phyloP scores from a whole-genome alignment of 2,888 invertebrate genomes.

The Beris morrisii region DNA sequence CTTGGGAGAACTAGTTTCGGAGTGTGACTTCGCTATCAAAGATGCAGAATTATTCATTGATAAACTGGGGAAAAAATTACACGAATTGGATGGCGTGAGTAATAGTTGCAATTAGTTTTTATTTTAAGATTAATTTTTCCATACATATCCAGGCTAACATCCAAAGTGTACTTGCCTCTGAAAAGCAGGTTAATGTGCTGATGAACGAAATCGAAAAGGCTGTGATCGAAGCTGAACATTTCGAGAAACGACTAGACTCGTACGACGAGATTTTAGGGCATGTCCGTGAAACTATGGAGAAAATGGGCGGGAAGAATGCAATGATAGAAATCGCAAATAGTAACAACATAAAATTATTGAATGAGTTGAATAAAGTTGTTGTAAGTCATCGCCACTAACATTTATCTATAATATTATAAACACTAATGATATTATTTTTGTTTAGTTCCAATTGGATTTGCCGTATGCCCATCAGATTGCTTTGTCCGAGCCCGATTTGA shows the following conservation, averaged over 20 bases:
- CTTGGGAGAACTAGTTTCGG: conserved; percentile 78
- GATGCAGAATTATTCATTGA: conserved; percentile 81
- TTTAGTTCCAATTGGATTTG: conserved; percentile 69
- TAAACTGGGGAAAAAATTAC: conserved; percentile 79
- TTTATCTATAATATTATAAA: conserved; percentile 16
- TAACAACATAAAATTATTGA: conserved; percentile 79
- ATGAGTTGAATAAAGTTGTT: conserved; percentile 76
- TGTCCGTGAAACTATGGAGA: conserved; percentile 85
- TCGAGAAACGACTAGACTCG: conserved; percentile 72
- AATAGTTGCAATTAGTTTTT: background rate
- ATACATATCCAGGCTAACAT: conserved; percentile 69
- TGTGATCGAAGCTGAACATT: conserved; percentile 70
- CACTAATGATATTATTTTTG: conserved; percentile 31
- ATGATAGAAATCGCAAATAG: conserved; percentile 82
- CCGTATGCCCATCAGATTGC: conserved; percentile 67
- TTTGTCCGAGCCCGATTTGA: conserved; percentile 73
- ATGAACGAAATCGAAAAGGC: conserved; percentile 81
- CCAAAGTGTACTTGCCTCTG: conserved; percentile 88
- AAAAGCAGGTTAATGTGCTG: conserved; percentile 73
- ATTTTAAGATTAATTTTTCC: no score
- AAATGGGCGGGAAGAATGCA: conserved; percentile 88
- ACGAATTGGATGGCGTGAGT: conserved; percentile 77
- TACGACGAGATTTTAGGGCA: conserved; percentile 83
- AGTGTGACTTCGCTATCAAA: conserved; percentile 85
- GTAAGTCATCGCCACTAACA: conserved; percentile 58